Base-by-base conservation (phyloP, 2,113 vertebrate species). In the Sapayoa aenigma region DNA sequence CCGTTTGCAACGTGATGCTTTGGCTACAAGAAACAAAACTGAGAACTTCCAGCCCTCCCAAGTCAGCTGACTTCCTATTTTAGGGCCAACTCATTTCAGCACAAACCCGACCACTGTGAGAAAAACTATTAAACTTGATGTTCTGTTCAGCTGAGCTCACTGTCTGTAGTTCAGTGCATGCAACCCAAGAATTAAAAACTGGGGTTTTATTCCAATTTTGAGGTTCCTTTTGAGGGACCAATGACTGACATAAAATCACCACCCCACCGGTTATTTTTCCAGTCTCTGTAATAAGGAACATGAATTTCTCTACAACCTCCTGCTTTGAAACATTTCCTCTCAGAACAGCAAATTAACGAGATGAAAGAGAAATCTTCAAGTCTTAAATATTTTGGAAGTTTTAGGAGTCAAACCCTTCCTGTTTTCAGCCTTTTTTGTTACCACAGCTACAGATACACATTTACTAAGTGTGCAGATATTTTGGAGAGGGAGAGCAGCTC, bases 381-480 rank as follows among this genome's bases (percentile, higher is more conserved):
- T 44, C 65, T 77, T 65, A 47, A 59, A n/a, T 49, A 66, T 69
- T 73, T 50, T 4, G 18, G 42, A 44, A n/a, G 31, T 63, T 58
- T 18, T 1, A 74, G 27, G 47, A 55, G 4, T 66, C 49, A 66
- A 77, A 84, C 14, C 12, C 84, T 74, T 68, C 27, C 44, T 37
- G 31, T 10, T 59, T 50, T 30, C 17, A 79, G 69, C 8, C 39
- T 49, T 42, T 52, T 27, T 33, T 31, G 12, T 42, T 41, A 62
- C n/a, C 39, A 47, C 62, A 72, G 49, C 53, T 44, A 20, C 37
- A 80, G 17, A 27, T 3, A 2, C 19, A 76, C 5, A 14, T 49
- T 33, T 35, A 7, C 6, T 8, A 42, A 33, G 8, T 2, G 9
- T 56, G 66, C 41, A 56, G 5, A 0, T 4, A 16, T 50, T 88